These are phyloP conservation scores for Crossaster papposus DNA, from an alignment of 53 echinoderm and acorn worm genomes.

Conservation along the genomic window DNA sequence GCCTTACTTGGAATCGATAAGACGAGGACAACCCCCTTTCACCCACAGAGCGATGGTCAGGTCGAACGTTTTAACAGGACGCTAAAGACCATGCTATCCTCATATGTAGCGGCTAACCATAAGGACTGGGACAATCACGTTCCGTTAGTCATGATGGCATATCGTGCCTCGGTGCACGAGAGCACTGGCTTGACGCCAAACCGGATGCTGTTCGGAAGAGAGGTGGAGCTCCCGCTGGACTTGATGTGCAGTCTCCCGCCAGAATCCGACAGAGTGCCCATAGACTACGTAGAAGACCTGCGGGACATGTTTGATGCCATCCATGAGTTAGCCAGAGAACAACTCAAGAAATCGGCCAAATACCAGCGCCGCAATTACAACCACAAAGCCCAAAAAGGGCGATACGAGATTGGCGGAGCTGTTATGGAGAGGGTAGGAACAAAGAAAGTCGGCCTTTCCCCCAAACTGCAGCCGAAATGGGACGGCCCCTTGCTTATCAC, in stretches of 20 bases:
- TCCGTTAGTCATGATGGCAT: constrained; percentile 61
- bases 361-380: constrained; percentile 30
- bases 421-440: constrained; percentile 8
- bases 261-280: neutral
- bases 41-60: constrained; percentile 66
- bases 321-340: constrained; percentile 13
- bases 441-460: neutral
- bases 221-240: no score
- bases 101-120: constrained; percentile 38
- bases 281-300: neutral
- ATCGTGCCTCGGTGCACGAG: constrained; percentile 49
- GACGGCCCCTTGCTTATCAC: constrained; percentile 21
- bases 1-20: constrained; percentile 47
- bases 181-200: constrained; percentile 47
- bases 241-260: constrained; percentile 9
- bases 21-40: constrained; percentile 50
- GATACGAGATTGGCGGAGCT: neutral
- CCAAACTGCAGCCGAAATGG: constrained; percentile 22
- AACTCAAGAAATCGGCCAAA: constrained; percentile 18
- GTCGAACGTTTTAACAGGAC: constrained; percentile 58
- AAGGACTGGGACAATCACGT: constrained; percentile 58
- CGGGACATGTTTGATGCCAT: neutral
- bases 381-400: neutral
- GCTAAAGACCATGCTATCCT: constrained; percentile 50
- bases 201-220: constrained; percentile 38